Conservation (phyloP, 2,888 invertebrate species). For the Dasypogon diadema region DNA sequence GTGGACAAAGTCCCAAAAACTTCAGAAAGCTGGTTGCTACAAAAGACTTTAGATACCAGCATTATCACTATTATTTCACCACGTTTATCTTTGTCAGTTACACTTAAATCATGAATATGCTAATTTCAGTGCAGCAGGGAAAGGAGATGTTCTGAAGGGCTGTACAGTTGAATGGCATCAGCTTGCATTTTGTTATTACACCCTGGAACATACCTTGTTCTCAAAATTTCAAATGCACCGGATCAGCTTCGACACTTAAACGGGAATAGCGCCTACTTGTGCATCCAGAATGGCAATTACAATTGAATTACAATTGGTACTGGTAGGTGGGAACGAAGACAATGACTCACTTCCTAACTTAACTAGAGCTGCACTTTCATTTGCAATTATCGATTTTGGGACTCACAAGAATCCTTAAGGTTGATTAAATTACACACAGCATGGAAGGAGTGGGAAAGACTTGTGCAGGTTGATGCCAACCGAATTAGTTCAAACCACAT, state of each 20-base stretch:
- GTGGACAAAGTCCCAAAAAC: too few relatives aligned
- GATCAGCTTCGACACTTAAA: background rate
- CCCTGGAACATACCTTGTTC: background rate
- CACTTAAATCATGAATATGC: background rate
- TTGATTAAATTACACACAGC: slow-evolving; percentile 8
- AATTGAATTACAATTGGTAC: slow-evolving; percentile 18
- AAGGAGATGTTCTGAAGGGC: background rate
- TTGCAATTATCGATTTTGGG: slow-evolving; percentile 14
- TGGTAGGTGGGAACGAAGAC: slow-evolving; percentile 4
- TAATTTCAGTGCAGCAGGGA: background rate
- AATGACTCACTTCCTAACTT: slow-evolving; percentile 13
- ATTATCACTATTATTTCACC: background rate
- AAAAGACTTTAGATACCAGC: background rate
- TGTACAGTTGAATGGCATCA: background rate
- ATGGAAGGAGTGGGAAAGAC: background rate
- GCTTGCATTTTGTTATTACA: background rate
- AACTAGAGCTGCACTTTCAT: background rate
- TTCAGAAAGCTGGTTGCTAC: too few relatives aligned
- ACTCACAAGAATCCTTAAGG: background rate
- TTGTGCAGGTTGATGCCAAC: background rate
- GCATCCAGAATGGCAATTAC: slow-evolving; percentile 11
- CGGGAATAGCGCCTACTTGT: background rate
- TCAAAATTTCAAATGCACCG: background rate
- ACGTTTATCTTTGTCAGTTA: background rate
- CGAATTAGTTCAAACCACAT: background rate